Base-by-base conservation (phyloP, 2,797 vertebrate genomes). In the Florisuga fusca region DNA sequence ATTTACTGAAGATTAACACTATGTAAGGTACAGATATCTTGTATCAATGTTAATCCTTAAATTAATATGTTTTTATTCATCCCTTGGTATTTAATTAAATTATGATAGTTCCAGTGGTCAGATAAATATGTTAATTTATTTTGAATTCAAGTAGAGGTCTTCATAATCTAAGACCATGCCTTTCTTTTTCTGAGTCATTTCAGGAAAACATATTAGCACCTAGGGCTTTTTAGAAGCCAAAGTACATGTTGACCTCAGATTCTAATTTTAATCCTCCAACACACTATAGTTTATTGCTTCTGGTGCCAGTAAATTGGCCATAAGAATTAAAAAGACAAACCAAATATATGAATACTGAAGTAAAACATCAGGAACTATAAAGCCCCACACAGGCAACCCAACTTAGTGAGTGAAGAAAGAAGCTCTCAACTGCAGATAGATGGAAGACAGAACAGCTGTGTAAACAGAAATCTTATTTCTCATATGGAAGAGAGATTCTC, bases 181-280 rank as follows among this genome's bases (percentile, higher is more conserved):
- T 78, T 79, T 63, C 29, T 31, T 72, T 84, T 73, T 38, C 46
- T 46, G 43, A 64, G 26, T 55, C 48, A 90, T 41, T 87, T 90
- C 41, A 62, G 36, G 18, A 55, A 74, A 84, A 3, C 3, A 31
- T 66, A 81, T 92, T 46, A 73, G 21, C 18, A 77, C 3, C 15
- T 2, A 73, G 6, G 16, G 21, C 7, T 71, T 87, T 81, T 84
- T 51, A 90, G 34, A 77, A 84, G 48, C 18, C 41, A 72, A 78
- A 55, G 21, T 69, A 72, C 61, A 88, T 21, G 31, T 43, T 87
- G 64, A 84, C 59, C 29, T 82, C 71, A 79, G 48, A 74, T 71
- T 92, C 84, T 93, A 77, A 75, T 83, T 93, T 93, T 93, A 93
- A 84, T 86, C 13, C 22, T 83, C 26, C 21, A 90, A 36, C 21